These are phyloP conservation scores for Anguilla japonica DNA, from an alignment of 2,113 vertebrate genomes.

Conservation along the genomic window DNA sequence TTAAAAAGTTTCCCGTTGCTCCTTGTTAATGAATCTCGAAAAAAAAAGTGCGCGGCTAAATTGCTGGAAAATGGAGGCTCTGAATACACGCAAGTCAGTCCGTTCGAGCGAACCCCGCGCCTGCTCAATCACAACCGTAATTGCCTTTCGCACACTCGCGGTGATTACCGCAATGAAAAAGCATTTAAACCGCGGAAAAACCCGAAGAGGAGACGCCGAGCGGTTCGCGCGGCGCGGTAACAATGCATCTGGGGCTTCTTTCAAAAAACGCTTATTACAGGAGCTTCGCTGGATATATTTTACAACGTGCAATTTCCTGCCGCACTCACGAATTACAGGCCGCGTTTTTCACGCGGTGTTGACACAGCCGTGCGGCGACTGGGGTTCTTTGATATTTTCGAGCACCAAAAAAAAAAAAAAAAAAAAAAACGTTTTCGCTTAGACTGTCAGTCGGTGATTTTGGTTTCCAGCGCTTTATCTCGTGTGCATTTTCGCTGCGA, in stretches of 20 bases:
- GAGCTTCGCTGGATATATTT: background rate
- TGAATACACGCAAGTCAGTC: background rate
- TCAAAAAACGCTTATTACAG: background rate
- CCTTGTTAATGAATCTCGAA: slow-evolving; percentile 7
- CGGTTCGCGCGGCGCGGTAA: background rate
- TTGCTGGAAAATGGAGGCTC: background rate
- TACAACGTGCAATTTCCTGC: background rate
- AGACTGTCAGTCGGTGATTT: background rate
- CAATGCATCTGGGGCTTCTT: background rate
- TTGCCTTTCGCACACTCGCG: slow-evolving; percentile 17
- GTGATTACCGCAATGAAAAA: slow-evolving; percentile 24
- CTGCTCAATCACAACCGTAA: slow-evolving; percentile 28
- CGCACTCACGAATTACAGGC: background rate
- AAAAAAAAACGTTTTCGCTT: background rate
- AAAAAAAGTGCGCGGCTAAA: slow-evolving; percentile 5
- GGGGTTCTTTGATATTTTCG: background rate
- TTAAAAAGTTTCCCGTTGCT: background rate
- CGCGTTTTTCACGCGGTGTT: background rate
- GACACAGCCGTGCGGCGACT: background rate
- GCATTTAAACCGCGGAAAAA: slow-evolving; percentile 8
- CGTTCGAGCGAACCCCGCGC: slow-evolving; percentile 19
- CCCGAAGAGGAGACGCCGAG: background rate
- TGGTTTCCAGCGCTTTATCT: background rate
- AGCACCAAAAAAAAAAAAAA: background rate
- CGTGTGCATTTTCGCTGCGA: background rate